Base-by-base conservation (phyloP, 2,113 vertebrate species). In the Cnemophilus loriae region DNA sequence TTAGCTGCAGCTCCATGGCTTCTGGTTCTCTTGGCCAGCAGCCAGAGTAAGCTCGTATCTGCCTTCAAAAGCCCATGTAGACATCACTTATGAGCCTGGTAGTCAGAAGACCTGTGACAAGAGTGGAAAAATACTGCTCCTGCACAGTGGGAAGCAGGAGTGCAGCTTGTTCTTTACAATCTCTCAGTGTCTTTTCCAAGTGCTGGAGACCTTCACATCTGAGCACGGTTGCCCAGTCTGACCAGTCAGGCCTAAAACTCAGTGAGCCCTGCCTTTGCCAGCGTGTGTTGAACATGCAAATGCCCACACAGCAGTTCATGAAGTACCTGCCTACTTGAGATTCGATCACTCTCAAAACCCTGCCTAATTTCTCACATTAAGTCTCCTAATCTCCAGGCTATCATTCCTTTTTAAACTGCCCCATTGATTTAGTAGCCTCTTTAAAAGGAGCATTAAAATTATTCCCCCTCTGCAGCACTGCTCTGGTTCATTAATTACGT, bases 21-120 rank as follows among this genome's bases (percentile, higher is more conserved):
- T 68, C 96, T 96, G 96, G 86, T 95, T 97, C 84, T 89, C 87
- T 95, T 96, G 96, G 96, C 87, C 56, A 78, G 65, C 10, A 0
- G 95, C 96, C 96, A 97, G 96, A 95, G 86, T 96, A 95, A 97
- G 96, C 96, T 95, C 86, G 0, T 90, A 95, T 95, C 94, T 97
- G 94, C 95, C 93, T 95, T 90, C 91, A 96, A 93, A 95, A 87
- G 95, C 87, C 89, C 94, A 71, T 84, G 93, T 87, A 97, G 96
- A 89, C 95, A 95, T 96, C 22, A 2, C 94, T 95, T 77, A 9
- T 63, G 93, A 87, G 83, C 91, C 94, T 89, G 84, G 64, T 87
- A 93, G 91, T 77, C 94, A 96, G 95, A 87, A 84, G 80, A 92
- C 83, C 91, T 89, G 20, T 47, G 84, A 95, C 89, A 95, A 69